Evolutionary conservation across 2,888 invertebrate genomes (phyloP).

Genomic region (Rhagium mordax): DNA sequence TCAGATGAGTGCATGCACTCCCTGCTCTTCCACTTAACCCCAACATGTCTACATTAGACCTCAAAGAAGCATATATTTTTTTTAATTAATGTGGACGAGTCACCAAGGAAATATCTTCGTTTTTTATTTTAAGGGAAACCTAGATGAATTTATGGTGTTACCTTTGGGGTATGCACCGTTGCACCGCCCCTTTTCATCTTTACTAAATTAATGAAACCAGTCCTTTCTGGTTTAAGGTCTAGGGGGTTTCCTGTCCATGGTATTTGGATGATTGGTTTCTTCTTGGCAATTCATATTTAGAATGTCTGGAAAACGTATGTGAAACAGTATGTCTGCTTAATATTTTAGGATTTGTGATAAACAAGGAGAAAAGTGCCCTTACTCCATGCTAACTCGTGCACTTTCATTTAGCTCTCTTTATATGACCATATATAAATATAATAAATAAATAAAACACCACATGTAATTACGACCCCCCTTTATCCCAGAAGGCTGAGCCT

Average conservation of each 20-base stretch:
- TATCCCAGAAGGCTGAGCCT: no score
- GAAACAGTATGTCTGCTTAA: constrained; percentile 28
- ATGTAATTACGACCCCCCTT: no score
- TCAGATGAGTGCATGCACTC: no score
- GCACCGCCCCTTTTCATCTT: no score
- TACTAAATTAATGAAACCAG: constrained; percentile 42
- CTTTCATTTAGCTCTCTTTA: constrained; percentile 34
- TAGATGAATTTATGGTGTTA: constrained; percentile 6
- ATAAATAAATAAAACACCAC: no score
- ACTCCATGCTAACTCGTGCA: constrained; percentile 20
- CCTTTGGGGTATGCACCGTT: constrained; percentile 2
- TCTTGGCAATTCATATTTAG: constrained; percentile 26
- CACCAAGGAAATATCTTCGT: constrained; percentile 5
- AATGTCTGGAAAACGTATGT: no score
- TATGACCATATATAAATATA: no score
- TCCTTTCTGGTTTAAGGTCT: constrained; percentile 6
- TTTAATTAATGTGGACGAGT: background rate
- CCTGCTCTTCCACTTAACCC: no score
- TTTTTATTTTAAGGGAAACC: background rate
- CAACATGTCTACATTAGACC: constrained; percentile 8
- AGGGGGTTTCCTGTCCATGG: constrained; percentile 36
- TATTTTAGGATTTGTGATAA: constrained; percentile 41
- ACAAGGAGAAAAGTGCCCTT: constrained; percentile 34
- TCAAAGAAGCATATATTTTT: background rate
- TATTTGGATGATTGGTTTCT: constrained; percentile 44